These are phyloP conservation scores for Cosmia trapezina DNA, from an alignment of 2,888 invertebrate genomes.

Conservation along the genomic window DNA sequence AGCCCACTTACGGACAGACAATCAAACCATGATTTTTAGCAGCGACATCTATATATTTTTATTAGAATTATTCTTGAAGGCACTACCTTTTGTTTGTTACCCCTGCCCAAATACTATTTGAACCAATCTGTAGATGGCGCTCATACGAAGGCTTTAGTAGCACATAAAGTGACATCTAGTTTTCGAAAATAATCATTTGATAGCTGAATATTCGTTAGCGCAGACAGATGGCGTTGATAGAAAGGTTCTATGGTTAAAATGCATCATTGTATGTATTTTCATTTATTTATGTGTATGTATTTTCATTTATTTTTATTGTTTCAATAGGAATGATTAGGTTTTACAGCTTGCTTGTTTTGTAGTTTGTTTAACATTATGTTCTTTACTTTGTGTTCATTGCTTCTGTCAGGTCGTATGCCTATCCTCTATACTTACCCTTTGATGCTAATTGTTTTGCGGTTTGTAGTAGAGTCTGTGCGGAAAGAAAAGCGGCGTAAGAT, in stretches of 20 bases:
- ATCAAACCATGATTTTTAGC: no score
- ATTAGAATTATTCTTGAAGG: neutral
- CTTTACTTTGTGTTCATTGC: neutral
- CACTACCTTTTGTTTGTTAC: neutral
- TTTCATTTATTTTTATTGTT: neutral
- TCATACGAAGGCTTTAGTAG: fast-evolving
- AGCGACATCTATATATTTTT: conserved; percentile 34
- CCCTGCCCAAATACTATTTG: conserved; percentile 2
- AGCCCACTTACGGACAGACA: no score
- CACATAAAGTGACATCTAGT: conserved; percentile 3
- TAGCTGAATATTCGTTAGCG: fast-evolving
- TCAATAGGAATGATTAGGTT: neutral
- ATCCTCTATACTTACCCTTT: no score
- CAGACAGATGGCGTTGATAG: conserved; percentile 39
- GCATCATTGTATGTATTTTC: no score
- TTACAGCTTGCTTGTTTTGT: neutral
- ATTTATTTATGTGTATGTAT: no score
- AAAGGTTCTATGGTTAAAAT: neutral
- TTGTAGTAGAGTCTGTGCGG: no score
- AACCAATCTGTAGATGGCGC: conserved; percentile 24
- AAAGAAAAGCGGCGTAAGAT: no score
- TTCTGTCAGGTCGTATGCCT: no score
- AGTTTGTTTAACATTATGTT: no score
- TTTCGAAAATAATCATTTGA: neutral
- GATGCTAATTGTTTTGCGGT: no score